These are phyloP conservation scores for Lasioglossum vierecki DNA, from an alignment of 2,888 invertebrate genomes.

Conservation along the genomic window DNA sequence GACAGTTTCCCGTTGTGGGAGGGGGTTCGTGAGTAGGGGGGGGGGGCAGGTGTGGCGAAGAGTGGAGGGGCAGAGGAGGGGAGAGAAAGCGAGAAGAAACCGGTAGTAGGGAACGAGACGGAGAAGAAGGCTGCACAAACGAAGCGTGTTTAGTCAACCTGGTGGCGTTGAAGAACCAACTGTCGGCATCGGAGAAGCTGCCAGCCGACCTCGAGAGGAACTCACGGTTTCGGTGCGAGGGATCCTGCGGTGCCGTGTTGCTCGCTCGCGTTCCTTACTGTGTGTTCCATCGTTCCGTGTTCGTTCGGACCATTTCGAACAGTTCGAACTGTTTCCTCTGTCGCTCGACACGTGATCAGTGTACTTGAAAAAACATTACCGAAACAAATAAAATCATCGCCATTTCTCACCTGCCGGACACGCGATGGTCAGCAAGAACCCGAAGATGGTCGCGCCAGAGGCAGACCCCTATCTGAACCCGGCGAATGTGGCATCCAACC, in stretches of 20 bases:
- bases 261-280: constrained; percentile 46
- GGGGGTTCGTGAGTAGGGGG: constrained; percentile 30
- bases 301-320: not conserved
- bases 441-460: constrained; percentile 82
- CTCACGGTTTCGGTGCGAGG: constrained; percentile 46
- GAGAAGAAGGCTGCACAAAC: constrained; percentile 62
- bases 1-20: constrained; percentile 31
- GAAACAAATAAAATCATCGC: not conserved
- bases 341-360: constrained; percentile 40
- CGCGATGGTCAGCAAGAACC: constrained; percentile 85
- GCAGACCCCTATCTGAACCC: constrained; percentile 86
- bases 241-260: constrained; percentile 51
- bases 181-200: constrained; percentile 67
- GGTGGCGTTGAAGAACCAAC: constrained; percentile 76
- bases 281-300: constrained; percentile 26
- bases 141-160: constrained; percentile 78
- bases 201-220: constrained; percentile 56
- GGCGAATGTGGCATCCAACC: constrained; percentile 75
- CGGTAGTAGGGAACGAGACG: constrained; percentile 59
- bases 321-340: not conserved
- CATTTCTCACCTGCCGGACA: constrained; percentile 20
- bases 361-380: not conserved
- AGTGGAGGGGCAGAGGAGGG: constrained; percentile 41
- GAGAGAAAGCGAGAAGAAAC: constrained; percentile 60
- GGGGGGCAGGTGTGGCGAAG: not conserved